Conservation (phyloP, 1,140 invertebrate genomes). For the Magallana angulata region DNA sequence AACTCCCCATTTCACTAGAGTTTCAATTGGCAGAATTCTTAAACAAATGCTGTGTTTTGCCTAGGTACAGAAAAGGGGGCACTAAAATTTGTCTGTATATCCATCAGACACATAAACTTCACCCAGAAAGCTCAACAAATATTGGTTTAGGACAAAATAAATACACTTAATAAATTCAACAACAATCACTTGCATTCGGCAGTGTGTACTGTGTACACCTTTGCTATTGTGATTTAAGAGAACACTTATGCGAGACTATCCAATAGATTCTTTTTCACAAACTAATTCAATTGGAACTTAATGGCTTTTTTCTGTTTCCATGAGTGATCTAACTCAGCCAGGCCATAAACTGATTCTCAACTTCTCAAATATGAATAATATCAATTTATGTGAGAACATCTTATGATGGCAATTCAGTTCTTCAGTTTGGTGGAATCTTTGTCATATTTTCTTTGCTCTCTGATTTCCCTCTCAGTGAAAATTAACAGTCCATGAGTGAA, state of each 20-base stretch:
- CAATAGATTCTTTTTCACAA: not conserved
- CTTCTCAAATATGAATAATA: slow-evolving; percentile 21
- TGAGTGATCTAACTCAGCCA: not conserved
- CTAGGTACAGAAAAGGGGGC: not conserved
- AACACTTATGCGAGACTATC: not conserved
- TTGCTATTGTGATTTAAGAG: slow-evolving; percentile 11
- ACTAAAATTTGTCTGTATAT: not conserved
- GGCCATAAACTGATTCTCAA: not conserved
- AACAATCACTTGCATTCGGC: not conserved
- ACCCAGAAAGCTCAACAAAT: not conserved
- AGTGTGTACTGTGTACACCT: not conserved
- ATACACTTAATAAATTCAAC: slow-evolving; percentile 21
- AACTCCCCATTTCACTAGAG: not conserved
- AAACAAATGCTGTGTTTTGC: not conserved
- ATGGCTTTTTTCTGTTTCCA: slow-evolving; percentile 6
- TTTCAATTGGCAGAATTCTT: not conserved
- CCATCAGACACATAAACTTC: not conserved
- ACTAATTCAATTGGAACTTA: slow-evolving; percentile 23
- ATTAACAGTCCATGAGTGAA: no score
- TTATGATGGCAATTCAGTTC: not conserved
- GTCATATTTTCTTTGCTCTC: slow-evolving; percentile 12
- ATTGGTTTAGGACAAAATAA: slow-evolving; percentile 20
- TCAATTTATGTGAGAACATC: not conserved
- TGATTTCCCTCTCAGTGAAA: no score
- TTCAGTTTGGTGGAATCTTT: not conserved